Percentiles rank a stretch among this genome's conserved stretches.
Conservation (phyloP, 2,113 vertebrate genomes). For the Hippoglossus stenolepis region DNA sequence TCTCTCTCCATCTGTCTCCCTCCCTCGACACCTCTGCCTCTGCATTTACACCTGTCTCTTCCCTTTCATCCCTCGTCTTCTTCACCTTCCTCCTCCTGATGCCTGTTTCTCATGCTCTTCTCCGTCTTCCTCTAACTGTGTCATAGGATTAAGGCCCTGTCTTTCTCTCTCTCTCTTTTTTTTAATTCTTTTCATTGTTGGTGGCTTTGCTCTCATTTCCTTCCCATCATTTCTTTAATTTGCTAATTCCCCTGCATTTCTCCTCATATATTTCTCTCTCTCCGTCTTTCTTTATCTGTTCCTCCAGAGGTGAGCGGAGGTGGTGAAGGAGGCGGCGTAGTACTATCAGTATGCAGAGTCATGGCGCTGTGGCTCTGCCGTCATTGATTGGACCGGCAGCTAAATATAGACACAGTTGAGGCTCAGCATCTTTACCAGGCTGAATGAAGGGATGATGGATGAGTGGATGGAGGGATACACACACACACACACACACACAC, state of each 20-base stretch:
- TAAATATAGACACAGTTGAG: constrained; percentile 75
- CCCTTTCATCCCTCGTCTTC: constrained; percentile 57
- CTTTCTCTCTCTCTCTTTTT: constrained; percentile 15
- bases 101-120: constrained; percentile 14
- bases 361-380: constrained; percentile 65
- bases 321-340: constrained; percentile 32
- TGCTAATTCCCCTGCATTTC: not conserved
- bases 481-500: constrained; percentile 13
- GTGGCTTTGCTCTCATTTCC: constrained; percentile 17
- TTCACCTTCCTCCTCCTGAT: constrained; percentile 33
- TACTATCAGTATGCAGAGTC: constrained; percentile 78
- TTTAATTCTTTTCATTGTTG: not conserved
- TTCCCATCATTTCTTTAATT: constrained; percentile 16
- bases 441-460: constrained; percentile 43
- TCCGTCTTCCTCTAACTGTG: not conserved
- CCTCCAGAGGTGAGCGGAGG: constrained; percentile 47
- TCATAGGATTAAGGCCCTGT: constrained; percentile 45
- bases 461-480: constrained; percentile 30
- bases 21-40: constrained; percentile 43
- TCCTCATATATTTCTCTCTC: not conserved
- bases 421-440: constrained; percentile 69
- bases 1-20: constrained; percentile 47
- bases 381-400: constrained; percentile 72
- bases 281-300: not conserved
- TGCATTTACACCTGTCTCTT: constrained; percentile 59